Evolutionary conservation across 2,797 vertebrate genomes (phyloP).

Genomic region (Poecilia picta): DNA sequence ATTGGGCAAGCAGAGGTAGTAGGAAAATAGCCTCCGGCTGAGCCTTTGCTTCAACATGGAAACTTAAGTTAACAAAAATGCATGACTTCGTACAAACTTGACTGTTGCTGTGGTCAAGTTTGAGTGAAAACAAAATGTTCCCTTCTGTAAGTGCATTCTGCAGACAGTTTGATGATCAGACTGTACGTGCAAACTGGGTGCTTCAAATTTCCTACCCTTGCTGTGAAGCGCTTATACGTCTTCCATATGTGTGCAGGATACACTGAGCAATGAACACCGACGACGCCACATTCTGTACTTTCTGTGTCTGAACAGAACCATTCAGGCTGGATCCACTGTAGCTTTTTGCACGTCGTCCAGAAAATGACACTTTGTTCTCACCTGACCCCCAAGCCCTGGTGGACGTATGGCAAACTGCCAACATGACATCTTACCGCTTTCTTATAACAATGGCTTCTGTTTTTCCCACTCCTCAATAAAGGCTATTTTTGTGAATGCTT

Average conservation of each 20-base stretch:
- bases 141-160: slow-evolving; percentile 32
- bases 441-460: neutral
- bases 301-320: neutral
- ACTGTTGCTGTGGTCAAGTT: slow-evolving; percentile 58
- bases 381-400: neutral
- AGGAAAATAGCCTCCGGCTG: slow-evolving; percentile 74
- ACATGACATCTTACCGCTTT: neutral
- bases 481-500: neutral
- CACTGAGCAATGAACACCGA: neutral
- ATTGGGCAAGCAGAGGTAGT: slow-evolving; percentile 71
- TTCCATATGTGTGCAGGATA: neutral
- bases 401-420: neutral
- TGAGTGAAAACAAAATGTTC: slow-evolving; percentile 70
- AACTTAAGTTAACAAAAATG: slow-evolving; percentile 78
- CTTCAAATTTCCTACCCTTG: neutral
- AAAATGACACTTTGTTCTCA: neutral
- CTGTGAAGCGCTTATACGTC: neutral
- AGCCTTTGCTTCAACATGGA: slow-evolving; percentile 78
- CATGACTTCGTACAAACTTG: slow-evolving; percentile 76
- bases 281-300: neutral
- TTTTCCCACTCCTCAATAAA: neutral
- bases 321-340: neutral
- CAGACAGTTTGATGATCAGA: slow-evolving; percentile 27
- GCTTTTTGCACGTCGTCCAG: neutral
- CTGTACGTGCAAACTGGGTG: slow-evolving; percentile 23